Base-by-base conservation (phyloP, 2,888 invertebrate genomes). In the Tryphoninae sp. region DNA sequence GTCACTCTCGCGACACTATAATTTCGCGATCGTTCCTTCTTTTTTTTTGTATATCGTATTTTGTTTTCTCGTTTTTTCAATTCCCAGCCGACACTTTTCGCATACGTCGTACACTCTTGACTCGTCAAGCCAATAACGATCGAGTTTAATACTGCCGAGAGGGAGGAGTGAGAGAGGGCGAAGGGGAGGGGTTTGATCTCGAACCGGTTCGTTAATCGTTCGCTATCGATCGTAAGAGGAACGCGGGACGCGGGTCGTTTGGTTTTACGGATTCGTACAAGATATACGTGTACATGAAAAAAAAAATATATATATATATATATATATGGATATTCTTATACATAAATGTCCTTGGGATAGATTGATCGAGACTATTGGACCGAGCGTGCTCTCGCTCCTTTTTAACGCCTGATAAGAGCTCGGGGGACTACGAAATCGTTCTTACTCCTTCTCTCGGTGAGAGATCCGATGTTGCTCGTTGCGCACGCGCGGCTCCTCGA, bases 151-250 rank as follows among this genome's bases (percentile, higher is more conserved):
- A 53, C 59, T 59, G 77, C 23, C 42, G 62, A 19, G 69, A 69
- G 62, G 61, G 33, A 33, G 33, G 75, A 33, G 33, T 33, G 33
- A 33, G 33, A 6, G 33, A 33, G 33, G 59, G n/a, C 71, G 64
- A 55, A 55, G 19, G 26, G 51, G 78, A 67, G 45, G 40, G 55
- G 33, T 33, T 33, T 72, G 77, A 76, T 72, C 71, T 67, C 74
- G 74, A 83, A 85, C 83, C 84, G 83, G 83, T 85, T 85, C 79
- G 82, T 82, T 80, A 83, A 84, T 85, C 83, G 84, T 83, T 81
- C 81, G 73, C 83, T 76, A 80, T 80, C 82, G 80, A 85, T 84
- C 81, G 76, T 51, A 61, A 76, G 61, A 77, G 58, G 65, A 69
- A 82, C 79, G 76, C 72, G 73, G 65, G 51, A 33, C 77, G 68